Base-by-base conservation (phyloP, 2,888 invertebrate species). In the Tiphia femorata region DNA sequence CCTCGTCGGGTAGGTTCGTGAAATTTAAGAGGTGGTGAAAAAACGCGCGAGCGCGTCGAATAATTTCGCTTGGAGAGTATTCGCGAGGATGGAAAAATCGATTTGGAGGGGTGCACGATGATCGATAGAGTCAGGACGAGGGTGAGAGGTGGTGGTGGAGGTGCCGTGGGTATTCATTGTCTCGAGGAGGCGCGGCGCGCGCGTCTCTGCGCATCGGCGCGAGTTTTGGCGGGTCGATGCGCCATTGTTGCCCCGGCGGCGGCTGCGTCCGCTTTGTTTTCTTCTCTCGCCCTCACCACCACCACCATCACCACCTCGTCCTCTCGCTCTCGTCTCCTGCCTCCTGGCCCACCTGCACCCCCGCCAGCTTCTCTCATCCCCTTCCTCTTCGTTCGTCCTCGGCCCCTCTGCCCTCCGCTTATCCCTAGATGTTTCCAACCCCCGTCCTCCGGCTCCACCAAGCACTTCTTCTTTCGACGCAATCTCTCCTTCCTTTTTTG, bases 141-240 rank as follows among this genome's bases (percentile, higher is more conserved):
- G 49, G 41, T 38, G 40, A 49, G 40, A 14, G 2, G 21, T 19
- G 43, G 37, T 21, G 41, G 41, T 40, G 42, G 40, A 14, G 2
- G 21, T 19, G 43, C 27, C 17, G 12, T 19, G 27, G 19, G 12
- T 37, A 37, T 37, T 37, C 19, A 37, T 37, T 37, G 16, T 37
- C 17, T 17, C 37, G 37, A 37, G 37, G 7, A 62, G 48, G 52
- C 27, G 60, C 47, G 46, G 44, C 57, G 69, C 60, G 46, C 64
- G 62, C 23, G 59, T 63, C 63, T 59, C 61, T 72, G 72, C 67
- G 75, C 75, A 72, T 58, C 61, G 60, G 62, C 64, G 62, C 61
- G 61, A 68, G 69, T 75, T 77, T 77, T 75, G 75, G 73, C 76
- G 77, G 77, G 75, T 77, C 77, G 75, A 77, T 77, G 75, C 72